These are phyloP conservation scores for Spialia ferax DNA, from an alignment of 2,888 invertebrate genomes.

Conservation along the genomic window DNA sequence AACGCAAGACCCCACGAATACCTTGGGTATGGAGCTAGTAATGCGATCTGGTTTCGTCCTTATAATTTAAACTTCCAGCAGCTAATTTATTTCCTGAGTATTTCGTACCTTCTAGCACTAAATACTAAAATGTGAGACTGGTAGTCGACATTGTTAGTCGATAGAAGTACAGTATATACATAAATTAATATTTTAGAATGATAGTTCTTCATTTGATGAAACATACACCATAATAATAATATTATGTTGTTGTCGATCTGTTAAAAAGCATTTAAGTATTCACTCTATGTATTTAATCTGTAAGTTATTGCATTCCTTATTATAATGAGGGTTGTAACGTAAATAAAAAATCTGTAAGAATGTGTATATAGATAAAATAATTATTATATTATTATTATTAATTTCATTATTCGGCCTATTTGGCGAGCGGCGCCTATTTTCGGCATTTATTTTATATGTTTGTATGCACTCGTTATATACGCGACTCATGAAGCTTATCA, in stretches of 20 bases:
- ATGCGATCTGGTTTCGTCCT: conserved; percentile 80
- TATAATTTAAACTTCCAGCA: conserved; percentile 68
- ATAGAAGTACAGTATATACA: conserved; percentile 76
- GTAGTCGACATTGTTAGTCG: conserved; percentile 85
- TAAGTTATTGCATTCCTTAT: conserved; percentile 76
- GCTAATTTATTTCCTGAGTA: conserved; percentile 76
- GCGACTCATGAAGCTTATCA: conserved; percentile 32
- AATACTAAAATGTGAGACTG: conserved; percentile 86
- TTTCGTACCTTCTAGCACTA: conserved; percentile 83
- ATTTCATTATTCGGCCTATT: conserved; percentile 76
- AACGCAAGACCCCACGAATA: conserved; percentile 41
- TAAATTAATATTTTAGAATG: conserved; percentile 79
- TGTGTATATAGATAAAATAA: conserved; percentile 71
- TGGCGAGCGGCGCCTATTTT: conserved; percentile 57
- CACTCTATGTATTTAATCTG: conserved; percentile 68
- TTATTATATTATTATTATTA: conserved; percentile 58
- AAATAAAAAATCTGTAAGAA: conserved; percentile 67
- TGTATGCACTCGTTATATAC: conserved; percentile 39
- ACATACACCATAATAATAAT: no score
- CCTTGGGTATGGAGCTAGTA: conserved; percentile 55
- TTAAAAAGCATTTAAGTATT: conserved; percentile 75
- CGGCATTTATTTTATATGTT: conserved; percentile 28
- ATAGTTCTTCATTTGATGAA: conserved; percentile 77
- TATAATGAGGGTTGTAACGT: conserved; percentile 74
- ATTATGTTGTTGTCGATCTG: conserved; percentile 71